Conservation (phyloP, 2,888 invertebrate species). For the Thera britannica region DNA sequence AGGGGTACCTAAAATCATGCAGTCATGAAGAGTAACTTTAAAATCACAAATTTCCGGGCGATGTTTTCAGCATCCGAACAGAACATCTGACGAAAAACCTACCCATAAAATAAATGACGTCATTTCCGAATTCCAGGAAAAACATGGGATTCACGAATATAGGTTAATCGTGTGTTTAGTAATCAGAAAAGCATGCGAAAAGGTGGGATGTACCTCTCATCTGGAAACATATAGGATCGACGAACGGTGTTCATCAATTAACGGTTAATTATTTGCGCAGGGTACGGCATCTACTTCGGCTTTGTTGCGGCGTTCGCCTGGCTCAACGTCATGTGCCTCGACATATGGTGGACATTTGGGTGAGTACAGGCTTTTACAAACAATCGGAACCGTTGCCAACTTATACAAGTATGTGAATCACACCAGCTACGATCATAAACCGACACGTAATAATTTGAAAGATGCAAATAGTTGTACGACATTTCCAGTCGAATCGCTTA, state of each 20-base stretch:
- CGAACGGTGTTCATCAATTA: constrained; percentile 47
- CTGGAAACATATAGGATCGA: constrained; percentile 24
- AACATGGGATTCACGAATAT: not conserved
- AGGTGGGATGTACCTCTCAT: constrained; percentile 1
- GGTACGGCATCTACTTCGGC: constrained; percentile 87
- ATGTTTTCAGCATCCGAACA: too few species aligned
- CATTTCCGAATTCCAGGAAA: not conserved
- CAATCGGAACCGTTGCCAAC: constrained; percentile 37
- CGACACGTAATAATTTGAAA: too few species aligned
- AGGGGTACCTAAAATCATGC: too few species aligned
- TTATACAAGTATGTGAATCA: constrained; percentile 43
- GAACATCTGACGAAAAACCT: too few species aligned
- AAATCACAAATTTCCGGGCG: too few species aligned
- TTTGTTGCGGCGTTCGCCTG: constrained; percentile 90
- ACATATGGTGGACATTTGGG: constrained; percentile 93
- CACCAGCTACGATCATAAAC: constrained; percentile 26
- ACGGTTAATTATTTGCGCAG: constrained; percentile 77
- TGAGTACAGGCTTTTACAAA: constrained; percentile 73
- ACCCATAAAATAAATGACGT: not conserved
- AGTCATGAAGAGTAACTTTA: too few species aligned
- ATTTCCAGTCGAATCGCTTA: too few species aligned
- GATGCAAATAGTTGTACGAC: too few species aligned
- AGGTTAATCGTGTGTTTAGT: not conserved
- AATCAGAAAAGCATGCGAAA: not conserved
- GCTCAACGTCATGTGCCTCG: constrained; percentile 92